Conservation (phyloP, 2,888 invertebrate species). For the Eupithecia inturbata region DNA sequence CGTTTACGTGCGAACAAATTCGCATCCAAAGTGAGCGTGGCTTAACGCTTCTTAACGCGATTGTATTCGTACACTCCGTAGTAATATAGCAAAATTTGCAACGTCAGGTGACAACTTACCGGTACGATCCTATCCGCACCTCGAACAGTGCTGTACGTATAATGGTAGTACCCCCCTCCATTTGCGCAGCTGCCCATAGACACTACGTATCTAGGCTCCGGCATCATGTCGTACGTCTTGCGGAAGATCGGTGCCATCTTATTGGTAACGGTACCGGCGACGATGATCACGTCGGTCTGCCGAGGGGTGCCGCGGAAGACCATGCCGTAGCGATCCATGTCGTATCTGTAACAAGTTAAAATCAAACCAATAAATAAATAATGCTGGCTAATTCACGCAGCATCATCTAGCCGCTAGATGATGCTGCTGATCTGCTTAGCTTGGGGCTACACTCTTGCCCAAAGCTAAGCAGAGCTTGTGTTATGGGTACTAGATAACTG, state of each 20-base stretch:
- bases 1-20: too few relatives aligned
- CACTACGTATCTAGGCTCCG: conserved; percentile 98
- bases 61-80: too few relatives aligned
- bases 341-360: conserved; percentile 85
- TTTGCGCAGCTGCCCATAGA: conserved; percentile 99
- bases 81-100: neutral
- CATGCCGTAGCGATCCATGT: conserved; percentile 98
- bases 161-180: conserved; percentile 99
- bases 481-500: too few relatives aligned
- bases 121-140: conserved; percentile 75
- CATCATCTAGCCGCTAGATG: too few relatives aligned
- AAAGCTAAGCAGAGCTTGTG: too few relatives aligned
- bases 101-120: conserved; percentile 51
- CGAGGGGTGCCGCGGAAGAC: conserved; percentile 98
- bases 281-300: conserved; percentile 98
- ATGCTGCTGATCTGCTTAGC: too few relatives aligned
- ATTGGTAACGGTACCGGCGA: conserved; percentile 99
- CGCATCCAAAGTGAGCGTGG: too few relatives aligned
- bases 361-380: neutral
- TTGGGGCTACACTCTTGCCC: too few relatives aligned
- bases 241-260: conserved; percentile 99
- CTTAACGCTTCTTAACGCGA: too few relatives aligned
- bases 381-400: too few relatives aligned
- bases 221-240: conserved; percentile 98
- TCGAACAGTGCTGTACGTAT: conserved; percentile 97